Conservation (phyloP, 2,797 vertebrate species). For the Arrhamphus sclerolepis region DNA sequence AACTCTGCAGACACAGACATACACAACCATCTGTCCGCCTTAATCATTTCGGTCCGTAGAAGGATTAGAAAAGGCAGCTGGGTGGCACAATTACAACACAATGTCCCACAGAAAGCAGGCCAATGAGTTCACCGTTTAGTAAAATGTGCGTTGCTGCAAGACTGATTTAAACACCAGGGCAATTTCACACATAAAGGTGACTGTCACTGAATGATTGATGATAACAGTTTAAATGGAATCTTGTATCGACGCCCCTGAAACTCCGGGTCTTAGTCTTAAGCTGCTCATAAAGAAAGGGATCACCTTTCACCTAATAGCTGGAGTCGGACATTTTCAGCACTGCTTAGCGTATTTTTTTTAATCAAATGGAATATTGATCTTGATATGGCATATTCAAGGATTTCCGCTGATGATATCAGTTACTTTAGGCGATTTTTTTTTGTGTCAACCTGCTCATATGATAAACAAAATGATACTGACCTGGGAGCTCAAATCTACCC, state of each 20-base stretch:
- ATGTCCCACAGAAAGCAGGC: slow-evolving; percentile 47
- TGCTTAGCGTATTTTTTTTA: neutral
- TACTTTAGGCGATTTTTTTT: no score
- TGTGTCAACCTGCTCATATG: no score
- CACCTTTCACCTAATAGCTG: slow-evolving; percentile 6
- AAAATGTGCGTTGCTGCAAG: slow-evolving; percentile 48
- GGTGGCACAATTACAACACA: slow-evolving; percentile 63
- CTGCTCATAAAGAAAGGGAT: neutral
- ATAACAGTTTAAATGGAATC: slow-evolving; percentile 34
- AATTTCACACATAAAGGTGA: slow-evolving; percentile 62
- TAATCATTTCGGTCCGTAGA: slow-evolving; percentile 53
- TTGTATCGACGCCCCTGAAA: slow-evolving; percentile 14
- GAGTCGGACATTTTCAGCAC: neutral
- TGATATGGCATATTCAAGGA: no score
- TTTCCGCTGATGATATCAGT: no score
- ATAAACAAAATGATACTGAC: no score
- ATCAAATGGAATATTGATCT: neutral
- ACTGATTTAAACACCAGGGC: slow-evolving; percentile 58
- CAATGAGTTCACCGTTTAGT: slow-evolving; percentile 58
- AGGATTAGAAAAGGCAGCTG: slow-evolving; percentile 74
- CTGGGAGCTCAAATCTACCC: no score
- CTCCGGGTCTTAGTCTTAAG: slow-evolving; percentile 13
- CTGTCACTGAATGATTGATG: slow-evolving; percentile 61
- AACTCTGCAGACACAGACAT: slow-evolving; percentile 17
- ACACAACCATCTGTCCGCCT: slow-evolving; percentile 66